A percentile compares a stretch with the other conserved stretches of the same genome.
phyloP scores from a whole-genome alignment of 2,797 vertebrate genomes.

The Halcyon smyrnensis region DNA sequence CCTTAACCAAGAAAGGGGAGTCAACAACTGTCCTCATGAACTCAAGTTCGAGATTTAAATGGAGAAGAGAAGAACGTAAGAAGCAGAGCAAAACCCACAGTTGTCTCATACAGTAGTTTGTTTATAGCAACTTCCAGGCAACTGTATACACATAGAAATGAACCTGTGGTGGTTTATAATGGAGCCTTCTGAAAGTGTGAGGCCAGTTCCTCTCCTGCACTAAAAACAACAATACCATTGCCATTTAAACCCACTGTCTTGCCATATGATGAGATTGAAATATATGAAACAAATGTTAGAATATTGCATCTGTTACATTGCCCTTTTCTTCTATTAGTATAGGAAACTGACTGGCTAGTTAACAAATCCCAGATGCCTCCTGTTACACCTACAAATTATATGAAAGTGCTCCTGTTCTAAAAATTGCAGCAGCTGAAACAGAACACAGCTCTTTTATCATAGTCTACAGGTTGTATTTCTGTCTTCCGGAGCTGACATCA shows the following conservation, averaged over 20 bases:
- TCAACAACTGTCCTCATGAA: neutral
- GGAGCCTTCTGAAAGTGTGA: neutral
- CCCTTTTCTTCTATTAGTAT: neutral
- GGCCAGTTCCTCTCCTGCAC: neutral
- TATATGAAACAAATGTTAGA: neutral
- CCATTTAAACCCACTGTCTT: neutral
- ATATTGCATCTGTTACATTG: neutral
- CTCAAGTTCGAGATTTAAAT: neutral
- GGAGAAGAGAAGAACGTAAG: neutral
- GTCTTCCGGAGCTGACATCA: neutral
- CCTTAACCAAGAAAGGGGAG: neutral
- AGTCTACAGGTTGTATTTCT: neutral
- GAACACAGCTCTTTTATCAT: neutral
- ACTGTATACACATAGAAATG: neutral
- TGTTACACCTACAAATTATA: neutral
- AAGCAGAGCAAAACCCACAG: neutral
- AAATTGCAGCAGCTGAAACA: neutral
- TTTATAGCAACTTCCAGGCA: neutral
- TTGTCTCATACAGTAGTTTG: neutral
- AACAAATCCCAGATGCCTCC: neutral
- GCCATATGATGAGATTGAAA: neutral
- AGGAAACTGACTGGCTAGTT: neutral
- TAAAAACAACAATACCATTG: neutral
- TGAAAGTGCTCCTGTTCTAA: neutral
- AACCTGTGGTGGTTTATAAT: neutral